Percentiles rank a stretch among this genome's conserved stretches.
Conservation (phyloP, 2,113 vertebrate genomes). For the Plecotus auritus region DNA sequence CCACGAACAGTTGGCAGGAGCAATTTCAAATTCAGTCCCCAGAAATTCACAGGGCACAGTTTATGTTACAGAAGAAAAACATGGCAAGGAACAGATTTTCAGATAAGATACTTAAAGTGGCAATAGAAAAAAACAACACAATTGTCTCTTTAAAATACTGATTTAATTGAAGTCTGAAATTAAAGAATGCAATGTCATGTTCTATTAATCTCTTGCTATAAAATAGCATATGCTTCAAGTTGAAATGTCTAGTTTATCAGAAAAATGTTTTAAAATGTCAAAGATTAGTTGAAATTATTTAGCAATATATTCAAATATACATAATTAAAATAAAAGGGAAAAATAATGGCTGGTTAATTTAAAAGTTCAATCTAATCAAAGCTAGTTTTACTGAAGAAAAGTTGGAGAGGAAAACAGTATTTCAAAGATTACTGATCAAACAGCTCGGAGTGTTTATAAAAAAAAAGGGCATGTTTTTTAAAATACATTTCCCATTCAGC, state of each 20-base stretch:
- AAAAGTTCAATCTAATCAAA: slow-evolving; percentile 43
- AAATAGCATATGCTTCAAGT: slow-evolving; percentile 66
- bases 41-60: slow-evolving; percentile 93
- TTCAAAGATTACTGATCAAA: slow-evolving; percentile 43
- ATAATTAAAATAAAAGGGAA: slow-evolving; percentile 47
- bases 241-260: slow-evolving; percentile 60
- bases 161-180: slow-evolving; percentile 83
- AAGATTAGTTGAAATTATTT: slow-evolving; percentile 54
- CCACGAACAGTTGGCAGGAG: slow-evolving; percentile 87
- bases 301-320: slow-evolving; percentile 61
- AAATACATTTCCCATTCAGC: slow-evolving; percentile 29
- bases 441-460: neutral
- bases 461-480: neutral
- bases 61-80: slow-evolving; percentile 97
- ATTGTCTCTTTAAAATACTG: slow-evolving; percentile 85
- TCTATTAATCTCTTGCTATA: slow-evolving; percentile 75
- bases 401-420: slow-evolving; percentile 25
- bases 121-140: slow-evolving; percentile 89
- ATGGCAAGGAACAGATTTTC: slow-evolving; percentile 97
- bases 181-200: slow-evolving; percentile 78
- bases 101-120: slow-evolving; percentile 96
- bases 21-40: slow-evolving; percentile 95
- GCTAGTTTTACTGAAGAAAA: slow-evolving; percentile 54
- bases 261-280: slow-evolving; percentile 64
- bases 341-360: slow-evolving; percentile 52